A percentile compares a stretch with the other conserved stretches of the same genome.
Conservation (phyloP, 2,113 vertebrate species). For the Prochilodus magdalenae region DNA sequence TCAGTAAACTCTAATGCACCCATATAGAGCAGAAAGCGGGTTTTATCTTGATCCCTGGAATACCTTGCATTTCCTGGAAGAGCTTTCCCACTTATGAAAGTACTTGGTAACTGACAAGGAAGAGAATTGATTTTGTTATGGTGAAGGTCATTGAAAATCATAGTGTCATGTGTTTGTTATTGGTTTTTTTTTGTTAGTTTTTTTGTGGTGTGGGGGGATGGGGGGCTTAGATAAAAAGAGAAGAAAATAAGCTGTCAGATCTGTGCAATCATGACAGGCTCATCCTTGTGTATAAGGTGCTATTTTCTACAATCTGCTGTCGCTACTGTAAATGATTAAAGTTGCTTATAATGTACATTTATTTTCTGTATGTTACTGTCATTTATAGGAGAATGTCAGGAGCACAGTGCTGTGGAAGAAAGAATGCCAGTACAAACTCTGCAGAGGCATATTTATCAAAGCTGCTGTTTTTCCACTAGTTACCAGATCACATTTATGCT, state of each 20-base stretch:
- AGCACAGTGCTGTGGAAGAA: neutral
- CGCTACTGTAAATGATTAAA: neutral
- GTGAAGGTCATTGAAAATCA: neutral
- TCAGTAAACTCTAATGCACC: neutral
- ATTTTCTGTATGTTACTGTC: neutral
- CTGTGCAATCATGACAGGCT: no score
- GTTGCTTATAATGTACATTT: neutral
- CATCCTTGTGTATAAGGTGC: no score
- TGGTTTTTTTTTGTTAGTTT: no score
- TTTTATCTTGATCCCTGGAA: neutral
- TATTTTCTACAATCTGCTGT: neutral
- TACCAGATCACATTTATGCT: neutral
- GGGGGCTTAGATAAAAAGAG: no score
- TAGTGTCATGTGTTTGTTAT: neutral
- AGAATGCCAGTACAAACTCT: no score
- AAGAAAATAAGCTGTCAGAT: no score
- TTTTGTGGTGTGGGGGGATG: no score
- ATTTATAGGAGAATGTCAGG: neutral
- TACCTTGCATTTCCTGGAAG: neutral
- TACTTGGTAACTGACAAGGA: neutral
- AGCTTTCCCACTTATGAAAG: neutral
- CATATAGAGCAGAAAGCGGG: neutral
- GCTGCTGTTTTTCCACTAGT: neutral
- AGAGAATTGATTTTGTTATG: neutral
- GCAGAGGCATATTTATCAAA: no score